A percentile compares a stretch with the other conserved stretches of the same genome.
phyloP scores from a whole-genome alignment of 1,140 invertebrate genomes.

The Eupristina koningsbergeri region DNA sequence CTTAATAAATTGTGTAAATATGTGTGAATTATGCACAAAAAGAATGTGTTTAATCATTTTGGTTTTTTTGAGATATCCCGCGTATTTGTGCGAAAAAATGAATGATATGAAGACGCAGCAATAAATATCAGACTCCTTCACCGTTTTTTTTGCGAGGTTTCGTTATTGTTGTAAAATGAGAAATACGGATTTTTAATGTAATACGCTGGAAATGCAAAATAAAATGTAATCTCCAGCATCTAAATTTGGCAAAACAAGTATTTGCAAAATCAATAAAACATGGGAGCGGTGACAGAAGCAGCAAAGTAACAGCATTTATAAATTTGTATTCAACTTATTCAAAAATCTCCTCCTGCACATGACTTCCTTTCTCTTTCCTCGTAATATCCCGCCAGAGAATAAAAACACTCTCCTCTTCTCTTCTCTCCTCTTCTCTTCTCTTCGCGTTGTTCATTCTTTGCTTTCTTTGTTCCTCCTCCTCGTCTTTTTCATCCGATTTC shows the following conservation, averaged over 20 bases:
- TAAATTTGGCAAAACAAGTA: neutral
- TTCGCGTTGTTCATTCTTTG: slow-evolving; percentile 48
- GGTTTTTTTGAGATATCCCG: too few relatives aligned
- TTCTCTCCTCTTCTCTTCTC: slow-evolving; percentile 49
- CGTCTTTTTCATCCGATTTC: slow-evolving; percentile 40
- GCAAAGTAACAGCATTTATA: slow-evolving; percentile 8
- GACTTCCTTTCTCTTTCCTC: slow-evolving; percentile 38
- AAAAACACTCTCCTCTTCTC: slow-evolving; percentile 51
- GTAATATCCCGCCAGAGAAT: slow-evolving; percentile 49
- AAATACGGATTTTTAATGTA: neutral
- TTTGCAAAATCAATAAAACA: neutral
- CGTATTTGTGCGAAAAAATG: too few relatives aligned
- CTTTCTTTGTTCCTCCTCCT: slow-evolving; percentile 44
- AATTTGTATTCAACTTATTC: slow-evolving; percentile 20
- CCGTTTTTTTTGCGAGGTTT: neutral
- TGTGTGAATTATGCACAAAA: too few relatives aligned
- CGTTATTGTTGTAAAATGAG: neutral
- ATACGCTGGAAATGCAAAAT: neutral
- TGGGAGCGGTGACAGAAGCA: neutral
- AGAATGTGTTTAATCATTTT: too few relatives aligned
- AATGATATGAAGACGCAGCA: neutral
- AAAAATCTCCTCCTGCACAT: slow-evolving; percentile 24
- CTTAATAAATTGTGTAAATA: too few relatives aligned
- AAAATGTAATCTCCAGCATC: neutral
- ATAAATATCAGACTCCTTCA: neutral